These are phyloP conservation scores for Pseudochirops cupreus DNA, from an alignment of 2,797 vertebrate genomes.

Conservation along the genomic window DNA sequence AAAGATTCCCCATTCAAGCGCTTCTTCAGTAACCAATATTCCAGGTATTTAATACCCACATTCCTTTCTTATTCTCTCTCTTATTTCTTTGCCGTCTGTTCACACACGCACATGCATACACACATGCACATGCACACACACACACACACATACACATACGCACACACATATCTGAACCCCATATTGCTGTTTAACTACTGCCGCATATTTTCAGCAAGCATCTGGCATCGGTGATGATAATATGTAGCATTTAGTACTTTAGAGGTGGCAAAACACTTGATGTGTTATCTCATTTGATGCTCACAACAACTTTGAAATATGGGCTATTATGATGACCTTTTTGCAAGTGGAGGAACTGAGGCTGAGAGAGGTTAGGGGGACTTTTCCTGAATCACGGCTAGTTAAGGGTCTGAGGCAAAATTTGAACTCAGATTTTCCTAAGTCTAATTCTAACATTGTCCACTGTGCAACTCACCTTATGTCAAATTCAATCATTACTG, in stretches of 20 bases:
- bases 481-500: not conserved
- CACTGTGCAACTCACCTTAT: not conserved
- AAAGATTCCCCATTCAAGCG: not conserved
- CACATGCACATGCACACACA: not conserved
- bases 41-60: not conserved
- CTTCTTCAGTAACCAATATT: not conserved
- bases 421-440: not conserved
- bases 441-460: not conserved
- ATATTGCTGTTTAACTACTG: not conserved
- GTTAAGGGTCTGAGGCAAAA: not conserved
- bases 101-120: not conserved
- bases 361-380: not conserved
- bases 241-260: not conserved
- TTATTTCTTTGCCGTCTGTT: not conserved
- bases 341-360: not conserved
- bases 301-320: not conserved
- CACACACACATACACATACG: not conserved
- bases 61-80: not conserved
- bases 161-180: not conserved
- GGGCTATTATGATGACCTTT: not conserved
- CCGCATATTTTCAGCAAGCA: not conserved
- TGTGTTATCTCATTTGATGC: not conserved
- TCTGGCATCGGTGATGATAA: not conserved
- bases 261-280: not conserved
- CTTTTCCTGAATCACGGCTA: not conserved